A percentile compares a stretch with the other conserved stretches of the same genome.
These are phyloP conservation scores for Pipistrellus pipistrellus DNA, from an alignment of 2,797 vertebrate species.

Conservation along the genomic window DNA sequence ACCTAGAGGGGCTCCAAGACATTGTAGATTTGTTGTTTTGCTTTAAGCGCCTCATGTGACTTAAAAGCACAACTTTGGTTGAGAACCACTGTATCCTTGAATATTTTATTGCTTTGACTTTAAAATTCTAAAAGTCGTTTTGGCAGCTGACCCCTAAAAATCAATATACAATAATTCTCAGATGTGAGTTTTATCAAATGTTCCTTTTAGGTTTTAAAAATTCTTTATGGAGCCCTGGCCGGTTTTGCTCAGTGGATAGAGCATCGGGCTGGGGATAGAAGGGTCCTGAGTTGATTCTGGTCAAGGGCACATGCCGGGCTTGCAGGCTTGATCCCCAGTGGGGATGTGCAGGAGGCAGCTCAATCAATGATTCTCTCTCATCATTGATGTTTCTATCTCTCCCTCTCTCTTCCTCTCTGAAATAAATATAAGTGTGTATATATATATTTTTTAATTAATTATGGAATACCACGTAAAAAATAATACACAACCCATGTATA, in stretches of 20 bases:
- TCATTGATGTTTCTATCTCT: too few species aligned
- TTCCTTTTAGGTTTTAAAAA: constrained; percentile 15
- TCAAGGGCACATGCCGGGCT: too few species aligned
- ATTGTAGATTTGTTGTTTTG: background rate
- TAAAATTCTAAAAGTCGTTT: constrained; percentile 62
- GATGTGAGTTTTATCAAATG: constrained; percentile 30
- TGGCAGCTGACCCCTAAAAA: constrained; percentile 37
- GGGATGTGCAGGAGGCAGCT: too few species aligned
- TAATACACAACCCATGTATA: constrained; percentile 18
- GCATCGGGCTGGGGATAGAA: too few species aligned
- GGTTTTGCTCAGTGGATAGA: too few species aligned
- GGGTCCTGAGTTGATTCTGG: too few species aligned
- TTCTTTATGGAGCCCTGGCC: background rate
- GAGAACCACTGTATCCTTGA: constrained; percentile 55
- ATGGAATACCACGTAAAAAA: constrained; percentile 1
- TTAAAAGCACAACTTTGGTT: background rate
- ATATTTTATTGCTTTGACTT: constrained; percentile 62
- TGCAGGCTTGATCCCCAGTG: too few species aligned
- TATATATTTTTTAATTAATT: background rate
- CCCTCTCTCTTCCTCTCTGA: too few species aligned
- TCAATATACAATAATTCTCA: constrained; percentile 59
- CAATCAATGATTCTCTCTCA: too few species aligned
- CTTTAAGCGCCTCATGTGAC: constrained; percentile 15
- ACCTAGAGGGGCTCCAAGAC: background rate
- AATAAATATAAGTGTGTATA: too few species aligned